Percentiles rank a stretch among this genome's conserved stretches.
Conservation (phyloP, 2,113 vertebrate species). For the Oncorhynchus clarkii region DNA sequence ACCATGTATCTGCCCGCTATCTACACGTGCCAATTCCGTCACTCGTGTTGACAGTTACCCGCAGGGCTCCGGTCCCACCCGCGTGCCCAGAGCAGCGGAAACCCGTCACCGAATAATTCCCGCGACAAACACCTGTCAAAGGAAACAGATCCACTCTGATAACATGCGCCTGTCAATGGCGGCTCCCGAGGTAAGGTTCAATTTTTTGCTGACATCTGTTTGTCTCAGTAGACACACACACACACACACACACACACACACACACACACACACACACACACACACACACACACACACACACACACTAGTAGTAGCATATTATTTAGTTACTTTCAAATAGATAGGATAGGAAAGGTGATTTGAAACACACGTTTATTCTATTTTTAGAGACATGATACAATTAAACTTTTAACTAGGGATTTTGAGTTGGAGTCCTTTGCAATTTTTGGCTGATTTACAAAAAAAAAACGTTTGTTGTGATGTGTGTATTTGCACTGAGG, state of each 20-base stretch:
- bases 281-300: neutral
- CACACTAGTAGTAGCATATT: neutral
- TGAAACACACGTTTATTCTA: too few relatives aligned
- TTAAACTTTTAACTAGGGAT: too few relatives aligned
- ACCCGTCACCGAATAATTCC: constrained; percentile 23
- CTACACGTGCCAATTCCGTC: neutral
- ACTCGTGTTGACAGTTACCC: neutral
- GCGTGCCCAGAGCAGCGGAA: constrained; percentile 8
- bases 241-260: neutral
- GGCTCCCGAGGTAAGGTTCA: neutral
- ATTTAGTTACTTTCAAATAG: too few relatives aligned
- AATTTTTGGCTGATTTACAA: too few relatives aligned
- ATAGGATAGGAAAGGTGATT: too few relatives aligned
- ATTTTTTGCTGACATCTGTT: constrained; percentile 1
- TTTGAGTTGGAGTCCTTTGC: too few relatives aligned
- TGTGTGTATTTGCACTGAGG: too few relatives aligned
- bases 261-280: too few relatives aligned
- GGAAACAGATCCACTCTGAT: constrained; percentile 12
- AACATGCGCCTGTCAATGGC: constrained; percentile 15
- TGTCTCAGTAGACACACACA: neutral
- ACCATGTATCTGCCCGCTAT: constrained; percentile 6
- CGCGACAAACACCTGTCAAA: constrained; percentile 34
- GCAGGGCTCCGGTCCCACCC: constrained; percentile 7
- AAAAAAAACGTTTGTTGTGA: too few relatives aligned
- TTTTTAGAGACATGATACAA: too few relatives aligned